These are phyloP conservation scores for Meteorus cinctellus DNA, from an alignment of 2,888 invertebrate genomes.

Conservation along the genomic window DNA sequence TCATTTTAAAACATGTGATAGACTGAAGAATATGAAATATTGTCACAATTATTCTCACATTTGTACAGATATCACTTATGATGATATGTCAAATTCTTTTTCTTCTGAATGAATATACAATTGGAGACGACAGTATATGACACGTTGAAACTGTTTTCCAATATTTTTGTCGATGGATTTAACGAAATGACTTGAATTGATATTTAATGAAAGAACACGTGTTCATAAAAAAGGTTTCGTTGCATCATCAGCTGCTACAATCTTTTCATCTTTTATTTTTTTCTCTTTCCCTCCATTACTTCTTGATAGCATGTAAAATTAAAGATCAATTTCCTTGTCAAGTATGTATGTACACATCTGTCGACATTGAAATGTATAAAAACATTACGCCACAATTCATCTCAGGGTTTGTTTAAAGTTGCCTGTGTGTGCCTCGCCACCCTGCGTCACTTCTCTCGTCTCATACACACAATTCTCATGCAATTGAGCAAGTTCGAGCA, in stretches of 20 bases:
- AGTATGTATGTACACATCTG: conserved; percentile 52
- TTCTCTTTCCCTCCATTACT: neutral
- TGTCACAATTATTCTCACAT: too few relatives aligned
- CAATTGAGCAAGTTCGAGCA: conserved; percentile 8
- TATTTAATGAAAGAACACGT: neutral
- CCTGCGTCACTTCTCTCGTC: conserved; percentile 16
- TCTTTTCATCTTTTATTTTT: conserved; percentile 19
- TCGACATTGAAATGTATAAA: conserved; percentile 40
- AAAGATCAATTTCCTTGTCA: conserved; percentile 51
- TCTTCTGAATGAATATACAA: too few relatives aligned
- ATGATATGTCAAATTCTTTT: too few relatives aligned
- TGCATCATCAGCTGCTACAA: neutral
- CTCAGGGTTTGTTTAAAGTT: conserved; percentile 33
- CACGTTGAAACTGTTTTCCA: too few relatives aligned
- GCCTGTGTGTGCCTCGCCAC: neutral
- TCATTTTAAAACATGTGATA: too few relatives aligned
- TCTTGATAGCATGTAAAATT: conserved; percentile 49
- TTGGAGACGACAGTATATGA: too few relatives aligned
- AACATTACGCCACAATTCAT: conserved; percentile 40
- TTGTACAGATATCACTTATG: too few relatives aligned
- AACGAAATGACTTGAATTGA: too few relatives aligned
- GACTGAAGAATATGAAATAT: too few relatives aligned
- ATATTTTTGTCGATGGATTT: too few relatives aligned
- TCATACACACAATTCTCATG: conserved; percentile 17
- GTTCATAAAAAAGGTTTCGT: neutral